A percentile compares a stretch with the other conserved stretches of the same genome.
phyloP scores from a whole-genome alignment of 2,113 vertebrate species.

The Meleagris gallopavo region DNA sequence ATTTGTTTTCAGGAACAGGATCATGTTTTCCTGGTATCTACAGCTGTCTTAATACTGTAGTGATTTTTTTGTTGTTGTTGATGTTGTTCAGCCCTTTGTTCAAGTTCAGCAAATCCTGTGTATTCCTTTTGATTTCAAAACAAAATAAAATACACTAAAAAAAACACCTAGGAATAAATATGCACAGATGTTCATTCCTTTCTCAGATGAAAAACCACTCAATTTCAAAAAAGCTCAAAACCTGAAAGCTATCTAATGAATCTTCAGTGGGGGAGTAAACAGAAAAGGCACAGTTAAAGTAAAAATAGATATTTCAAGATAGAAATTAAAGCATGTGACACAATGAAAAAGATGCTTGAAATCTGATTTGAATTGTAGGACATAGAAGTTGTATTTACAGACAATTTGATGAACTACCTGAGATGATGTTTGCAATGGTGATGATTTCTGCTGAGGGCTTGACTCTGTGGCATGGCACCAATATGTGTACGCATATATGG shows the following conservation, averaged over 20 bases:
- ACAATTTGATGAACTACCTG: neutral
- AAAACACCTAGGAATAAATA: neutral
- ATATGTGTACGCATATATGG: neutral
- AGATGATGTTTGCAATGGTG: neutral
- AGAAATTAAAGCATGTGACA: neutral
- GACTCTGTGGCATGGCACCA: neutral
- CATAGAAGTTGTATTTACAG: neutral
- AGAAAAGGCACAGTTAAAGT: neutral
- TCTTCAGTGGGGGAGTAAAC: neutral
- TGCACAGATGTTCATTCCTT: neutral
- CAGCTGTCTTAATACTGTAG: neutral
- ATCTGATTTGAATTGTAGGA: neutral
- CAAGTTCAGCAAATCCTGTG: neutral
- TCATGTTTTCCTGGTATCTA: neutral
- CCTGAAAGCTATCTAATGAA: neutral
- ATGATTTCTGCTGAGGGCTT: neutral
- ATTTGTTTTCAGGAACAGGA: neutral
- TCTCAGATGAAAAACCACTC: neutral
- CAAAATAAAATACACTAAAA: neutral
- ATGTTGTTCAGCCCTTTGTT: neutral
- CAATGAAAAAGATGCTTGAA: neutral
- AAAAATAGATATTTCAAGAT: slow-evolving; percentile 3
- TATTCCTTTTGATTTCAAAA: neutral
- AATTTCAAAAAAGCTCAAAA: neutral
- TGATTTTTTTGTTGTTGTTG: neutral